Evolutionary conservation across 2,797 vertebrate species (phyloP).

Genomic region (Sebastes steindachneri): DNA sequence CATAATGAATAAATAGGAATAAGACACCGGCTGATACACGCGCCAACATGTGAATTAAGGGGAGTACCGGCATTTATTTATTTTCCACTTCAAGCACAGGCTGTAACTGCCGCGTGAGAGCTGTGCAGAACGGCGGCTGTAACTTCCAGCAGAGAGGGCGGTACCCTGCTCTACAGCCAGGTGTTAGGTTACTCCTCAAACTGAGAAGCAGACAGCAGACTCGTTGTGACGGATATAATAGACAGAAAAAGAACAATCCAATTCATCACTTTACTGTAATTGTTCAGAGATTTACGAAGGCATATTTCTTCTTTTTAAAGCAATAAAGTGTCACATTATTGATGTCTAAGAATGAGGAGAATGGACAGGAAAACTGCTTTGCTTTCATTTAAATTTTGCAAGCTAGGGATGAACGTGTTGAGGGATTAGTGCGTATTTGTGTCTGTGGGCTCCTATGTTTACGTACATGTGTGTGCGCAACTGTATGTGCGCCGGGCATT

Average conservation of each 20-base stretch:
- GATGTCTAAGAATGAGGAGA: background rate
- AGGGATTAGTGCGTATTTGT: slow-evolving; percentile 13
- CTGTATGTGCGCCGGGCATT: background rate
- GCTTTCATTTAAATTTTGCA: slow-evolving; percentile 22
- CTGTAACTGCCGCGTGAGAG: no score
- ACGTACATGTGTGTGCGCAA: background rate
- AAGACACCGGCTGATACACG: no score
- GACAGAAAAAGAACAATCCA: background rate
- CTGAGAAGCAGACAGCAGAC: background rate
- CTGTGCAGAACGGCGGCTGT: no score
- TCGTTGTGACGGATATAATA: background rate
- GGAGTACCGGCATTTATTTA: no score
- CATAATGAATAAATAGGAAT: no score
- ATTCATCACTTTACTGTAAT: background rate
- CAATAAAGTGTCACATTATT: background rate
- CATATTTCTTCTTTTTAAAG: background rate
- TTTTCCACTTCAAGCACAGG: no score
- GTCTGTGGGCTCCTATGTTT: background rate
- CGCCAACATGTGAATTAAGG: no score
- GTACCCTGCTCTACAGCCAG: no score
- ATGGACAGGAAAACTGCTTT: background rate
- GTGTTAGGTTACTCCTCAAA: no score
- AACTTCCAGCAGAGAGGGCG: no score
- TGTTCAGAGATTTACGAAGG: background rate
- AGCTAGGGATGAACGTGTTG: background rate